Evolutionary conservation across 1,140 invertebrate genomes (phyloP).

Genomic region (Ganaspis sp.): DNA sequence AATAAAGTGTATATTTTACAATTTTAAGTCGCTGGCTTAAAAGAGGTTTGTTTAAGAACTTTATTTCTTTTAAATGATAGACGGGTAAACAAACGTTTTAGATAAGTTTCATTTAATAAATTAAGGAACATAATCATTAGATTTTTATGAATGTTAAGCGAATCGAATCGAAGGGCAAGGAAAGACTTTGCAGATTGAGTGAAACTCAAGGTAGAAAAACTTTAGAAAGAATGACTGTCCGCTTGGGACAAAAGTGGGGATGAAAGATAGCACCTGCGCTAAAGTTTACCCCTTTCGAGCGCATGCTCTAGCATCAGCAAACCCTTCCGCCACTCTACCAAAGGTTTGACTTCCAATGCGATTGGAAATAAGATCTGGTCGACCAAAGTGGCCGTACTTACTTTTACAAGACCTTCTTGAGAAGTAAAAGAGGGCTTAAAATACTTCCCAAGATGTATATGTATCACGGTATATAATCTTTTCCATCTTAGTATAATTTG

Average conservation of each 20-base stretch:
- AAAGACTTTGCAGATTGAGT: conserved; percentile 50
- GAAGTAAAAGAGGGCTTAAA: conserved; percentile 40
- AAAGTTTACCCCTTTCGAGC: conserved; percentile 63
- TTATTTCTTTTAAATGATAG: too few species aligned
- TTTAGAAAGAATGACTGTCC: conserved; percentile 61
- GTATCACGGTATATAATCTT: neutral
- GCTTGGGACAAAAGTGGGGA: conserved; percentile 51
- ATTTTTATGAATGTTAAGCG: too few species aligned
- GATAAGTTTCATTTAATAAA: too few species aligned
- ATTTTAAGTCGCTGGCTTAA: too few species aligned
- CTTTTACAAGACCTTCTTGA: conserved; percentile 48
- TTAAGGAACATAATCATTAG: too few species aligned
- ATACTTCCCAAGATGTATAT: conserved; percentile 32
- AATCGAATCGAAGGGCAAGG: neutral
- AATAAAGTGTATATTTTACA: too few species aligned
- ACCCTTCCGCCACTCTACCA: conserved; percentile 41
- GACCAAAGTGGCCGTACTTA: conserved; percentile 48
- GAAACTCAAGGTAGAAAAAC: conserved; percentile 67
- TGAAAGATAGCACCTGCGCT: conserved; percentile 70
- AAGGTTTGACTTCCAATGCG: conserved; percentile 42
- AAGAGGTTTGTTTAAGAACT: too few species aligned
- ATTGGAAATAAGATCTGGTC: conserved; percentile 54
- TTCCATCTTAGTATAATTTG: neutral
- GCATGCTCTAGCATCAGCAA: conserved; percentile 56
- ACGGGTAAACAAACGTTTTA: too few species aligned